A percentile compares a stretch with the other conserved stretches of the same genome.
phyloP scores from a whole-genome alignment of 2,797 vertebrate genomes.

The Ctenosaura bakeri region DNA sequence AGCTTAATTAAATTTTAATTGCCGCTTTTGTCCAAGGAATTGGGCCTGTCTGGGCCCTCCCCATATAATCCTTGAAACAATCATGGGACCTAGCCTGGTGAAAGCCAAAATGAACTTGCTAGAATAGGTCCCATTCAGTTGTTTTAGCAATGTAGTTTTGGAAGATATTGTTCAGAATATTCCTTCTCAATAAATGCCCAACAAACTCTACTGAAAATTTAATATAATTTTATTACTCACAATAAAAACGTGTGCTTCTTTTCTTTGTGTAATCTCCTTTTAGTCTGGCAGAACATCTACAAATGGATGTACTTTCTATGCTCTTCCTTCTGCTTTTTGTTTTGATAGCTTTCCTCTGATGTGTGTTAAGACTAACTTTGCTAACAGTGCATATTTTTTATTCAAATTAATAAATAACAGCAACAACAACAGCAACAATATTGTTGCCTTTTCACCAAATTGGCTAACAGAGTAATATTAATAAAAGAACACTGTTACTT shows the following conservation, averaged over 20 bases:
- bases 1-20: neutral
- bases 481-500: conserved; percentile 25
- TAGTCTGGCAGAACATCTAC: neutral
- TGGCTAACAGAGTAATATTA: conserved; percentile 10
- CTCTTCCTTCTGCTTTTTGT: neutral
- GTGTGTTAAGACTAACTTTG: conserved; percentile 11
- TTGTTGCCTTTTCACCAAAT: neutral
- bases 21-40: neutral
- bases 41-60: neutral
- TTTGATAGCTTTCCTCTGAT: neutral
- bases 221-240: conserved; percentile 4
- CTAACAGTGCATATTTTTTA: neutral
- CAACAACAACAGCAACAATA: neutral
- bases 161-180: neutral
- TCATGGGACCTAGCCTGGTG: neutral
- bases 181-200: neutral
- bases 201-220: neutral
- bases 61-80: neutral
- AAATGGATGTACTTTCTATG: neutral
- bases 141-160: neutral
- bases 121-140: neutral
- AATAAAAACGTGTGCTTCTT: neutral
- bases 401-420: conserved; percentile 13
- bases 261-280: neutral
- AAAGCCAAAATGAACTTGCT: neutral